phyloP scores from a whole-genome alignment of 2,888 invertebrate species.

The Schizaphis graminum region DNA sequence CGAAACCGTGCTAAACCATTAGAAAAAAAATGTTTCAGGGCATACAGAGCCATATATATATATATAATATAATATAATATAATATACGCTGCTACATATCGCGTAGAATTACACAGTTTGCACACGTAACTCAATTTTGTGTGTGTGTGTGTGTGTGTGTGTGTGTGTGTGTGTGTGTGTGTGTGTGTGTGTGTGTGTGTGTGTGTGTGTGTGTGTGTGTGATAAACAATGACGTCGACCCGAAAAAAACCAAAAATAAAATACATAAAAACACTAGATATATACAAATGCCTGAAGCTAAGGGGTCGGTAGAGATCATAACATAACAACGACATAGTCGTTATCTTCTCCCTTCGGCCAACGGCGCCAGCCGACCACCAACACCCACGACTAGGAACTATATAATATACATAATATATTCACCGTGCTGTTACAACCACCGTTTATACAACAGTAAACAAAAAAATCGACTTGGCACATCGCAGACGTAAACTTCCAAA shows the following conservation, averaged over 20 bases:
- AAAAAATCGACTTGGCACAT: slow-evolving; percentile 1
- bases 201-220: not conserved
- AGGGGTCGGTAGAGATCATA: slow-evolving; percentile 34
- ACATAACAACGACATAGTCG: not conserved
- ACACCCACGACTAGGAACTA: not conserved
- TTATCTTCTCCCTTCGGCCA: not conserved
- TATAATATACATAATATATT: slow-evolving; percentile 15
- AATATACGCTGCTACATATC: not conserved
- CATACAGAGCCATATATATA: not conserved
- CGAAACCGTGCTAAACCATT: not conserved
- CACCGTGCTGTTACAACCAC: not conserved
- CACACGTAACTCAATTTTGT: slow-evolving; percentile 49
- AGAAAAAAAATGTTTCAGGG: not conserved
- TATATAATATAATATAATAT: too few species aligned
- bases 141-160: not conserved
- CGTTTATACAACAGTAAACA: not conserved
- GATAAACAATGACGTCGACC: slow-evolving; percentile 38
- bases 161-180: not conserved
- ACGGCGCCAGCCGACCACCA: not conserved
- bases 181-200: not conserved
- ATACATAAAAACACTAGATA: slow-evolving; percentile 19
- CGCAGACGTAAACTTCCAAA: not conserved
- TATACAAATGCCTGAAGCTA: slow-evolving; percentile 42
- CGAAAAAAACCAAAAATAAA: not conserved
- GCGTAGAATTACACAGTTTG: slow-evolving; percentile 17